phyloP scores from a whole-genome alignment of 1,140 invertebrate genomes.

The Trichoplusia ni region DNA sequence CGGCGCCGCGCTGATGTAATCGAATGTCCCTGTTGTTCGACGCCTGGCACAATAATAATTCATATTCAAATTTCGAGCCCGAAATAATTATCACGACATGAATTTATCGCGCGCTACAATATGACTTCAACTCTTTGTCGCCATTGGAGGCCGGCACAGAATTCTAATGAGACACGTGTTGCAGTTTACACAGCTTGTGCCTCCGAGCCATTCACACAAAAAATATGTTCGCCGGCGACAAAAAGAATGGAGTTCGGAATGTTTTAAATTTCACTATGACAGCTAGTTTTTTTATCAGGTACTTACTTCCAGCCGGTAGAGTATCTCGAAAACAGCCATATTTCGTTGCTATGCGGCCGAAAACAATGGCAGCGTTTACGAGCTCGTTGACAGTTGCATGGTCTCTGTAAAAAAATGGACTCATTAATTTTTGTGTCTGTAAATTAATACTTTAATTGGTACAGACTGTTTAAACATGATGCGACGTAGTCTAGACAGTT shows the following conservation, averaged over 20 bases:
- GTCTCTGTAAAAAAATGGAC: conserved; percentile 83
- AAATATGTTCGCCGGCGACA: conserved; percentile 42
- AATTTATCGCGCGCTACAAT: conserved; percentile 58
- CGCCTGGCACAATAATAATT: conserved; percentile 60
- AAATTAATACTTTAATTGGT: not conserved
- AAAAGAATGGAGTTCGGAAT: conserved; percentile 47
- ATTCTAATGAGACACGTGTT: conserved; percentile 60
- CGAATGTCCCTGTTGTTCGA: conserved; percentile 44
- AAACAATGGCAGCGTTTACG: conserved; percentile 96
- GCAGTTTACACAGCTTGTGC: conserved; percentile 53
- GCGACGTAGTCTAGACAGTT: too few species aligned
- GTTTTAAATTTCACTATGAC: conserved; percentile 38
- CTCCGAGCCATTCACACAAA: conserved; percentile 34
- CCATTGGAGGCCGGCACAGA: conserved; percentile 31
- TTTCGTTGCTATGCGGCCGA: conserved; percentile 93
- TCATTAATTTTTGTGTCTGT: not conserved
- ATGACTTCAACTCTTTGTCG: conserved; percentile 41
- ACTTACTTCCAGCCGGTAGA: conserved; percentile 97
- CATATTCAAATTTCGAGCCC: conserved; percentile 60
- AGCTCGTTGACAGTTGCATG: conserved; percentile 92
- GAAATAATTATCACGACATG: conserved; percentile 54
- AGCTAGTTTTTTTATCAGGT: conserved; percentile 41
- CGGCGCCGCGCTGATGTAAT: conserved; percentile 64
- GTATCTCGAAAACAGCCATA: conserved; percentile 99
- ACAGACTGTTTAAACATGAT: too few species aligned